Conservation (phyloP, 2,888 invertebrate species). For the Pegoplata infirma region DNA sequence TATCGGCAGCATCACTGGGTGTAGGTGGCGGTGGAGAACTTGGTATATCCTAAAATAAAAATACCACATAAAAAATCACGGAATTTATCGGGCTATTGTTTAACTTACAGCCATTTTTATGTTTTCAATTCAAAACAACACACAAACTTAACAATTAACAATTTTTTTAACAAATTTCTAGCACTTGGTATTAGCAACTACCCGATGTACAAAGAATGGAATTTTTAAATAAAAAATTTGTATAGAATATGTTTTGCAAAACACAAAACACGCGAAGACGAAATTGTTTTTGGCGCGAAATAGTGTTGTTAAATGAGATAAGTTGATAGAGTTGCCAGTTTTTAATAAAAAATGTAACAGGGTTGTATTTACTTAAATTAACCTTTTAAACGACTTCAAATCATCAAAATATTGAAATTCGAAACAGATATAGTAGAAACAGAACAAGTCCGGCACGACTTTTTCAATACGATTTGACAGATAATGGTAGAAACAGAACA, state of each 20-base stretch:
- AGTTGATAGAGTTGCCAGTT: background rate
- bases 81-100: background rate
- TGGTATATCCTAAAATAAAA: slow-evolving; percentile 69
- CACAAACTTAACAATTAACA: slow-evolving; percentile 36
- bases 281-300: slow-evolving; percentile 65
- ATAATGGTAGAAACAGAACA: too few species aligned
- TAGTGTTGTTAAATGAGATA: slow-evolving; percentile 7
- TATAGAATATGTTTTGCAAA: slow-evolving; percentile 55
- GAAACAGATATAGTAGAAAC: too few species aligned
- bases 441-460: too few species aligned
- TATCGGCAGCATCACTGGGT: slow-evolving; percentile 73
- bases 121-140: slow-evolving; percentile 21
- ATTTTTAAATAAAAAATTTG: slow-evolving; percentile 6
- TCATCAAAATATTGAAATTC: too few species aligned
- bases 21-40: slow-evolving; percentile 77
- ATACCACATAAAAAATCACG: background rate
- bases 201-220: slow-evolving; percentile 26
- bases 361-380: background rate
- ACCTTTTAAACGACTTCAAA: too few species aligned
- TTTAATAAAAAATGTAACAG: background rate
- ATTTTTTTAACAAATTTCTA: slow-evolving; percentile 31
- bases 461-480: too few species aligned
- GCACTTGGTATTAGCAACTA: slow-evolving; percentile 27
- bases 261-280: slow-evolving; percentile 61
- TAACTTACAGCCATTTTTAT: slow-evolving; percentile 61